Evolutionary conservation across 2,113 vertebrate genomes (phyloP), one percentile per base, ranked within the genome.

Genomic region (Menura novaehollandiae): DNA sequence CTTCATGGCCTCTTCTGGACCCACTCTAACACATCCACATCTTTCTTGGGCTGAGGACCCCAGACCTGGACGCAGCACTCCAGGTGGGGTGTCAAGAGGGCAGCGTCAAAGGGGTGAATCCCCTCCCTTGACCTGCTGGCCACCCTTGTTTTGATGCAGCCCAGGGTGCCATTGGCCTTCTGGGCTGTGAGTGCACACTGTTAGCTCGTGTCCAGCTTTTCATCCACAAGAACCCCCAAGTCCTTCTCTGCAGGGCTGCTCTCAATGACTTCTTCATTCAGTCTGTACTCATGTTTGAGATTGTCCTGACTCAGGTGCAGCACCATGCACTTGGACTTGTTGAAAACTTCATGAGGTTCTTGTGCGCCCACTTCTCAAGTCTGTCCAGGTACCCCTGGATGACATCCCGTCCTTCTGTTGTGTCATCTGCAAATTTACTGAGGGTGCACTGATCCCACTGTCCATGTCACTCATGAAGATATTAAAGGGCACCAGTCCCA

Each of bases 81-180:
- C 46, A 15, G 39, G 9, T 19, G 20, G 9, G 24, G 20, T 26
- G 13, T 39, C 30, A 75, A 11, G 5, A 26, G 39, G 30, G 28
- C 24, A 68, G 6, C 24, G 39, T 0, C 51, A 44, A 39, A 10
- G 16, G 15, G 3, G 0, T 7, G 13, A 75, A 75, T 60, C 7
- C 2, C 2, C 46, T 47, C 20, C 53, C 30, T 15, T 11, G 28
- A 59, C 9, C 33, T 0, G 0, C 33, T 75, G 13, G 9, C 20
- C 11, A 46, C 46, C 13, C 33, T 26, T 28, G 7, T 17, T 59
- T 39, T 22, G 39, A 53, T 68, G 53, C 20, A 82, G 75, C 41
- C 13, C 0, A 49, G n/a, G 4, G 20, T 18, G 3, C 8, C 23
- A 14, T 5, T 5, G 53, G 15, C 20, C 14, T 74, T 37, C 52